Evolutionary conservation across 2,888 invertebrate genomes (phyloP), one percentile per base, ranked within the genome.

Genomic region (Chrysina gloriosa): DNA sequence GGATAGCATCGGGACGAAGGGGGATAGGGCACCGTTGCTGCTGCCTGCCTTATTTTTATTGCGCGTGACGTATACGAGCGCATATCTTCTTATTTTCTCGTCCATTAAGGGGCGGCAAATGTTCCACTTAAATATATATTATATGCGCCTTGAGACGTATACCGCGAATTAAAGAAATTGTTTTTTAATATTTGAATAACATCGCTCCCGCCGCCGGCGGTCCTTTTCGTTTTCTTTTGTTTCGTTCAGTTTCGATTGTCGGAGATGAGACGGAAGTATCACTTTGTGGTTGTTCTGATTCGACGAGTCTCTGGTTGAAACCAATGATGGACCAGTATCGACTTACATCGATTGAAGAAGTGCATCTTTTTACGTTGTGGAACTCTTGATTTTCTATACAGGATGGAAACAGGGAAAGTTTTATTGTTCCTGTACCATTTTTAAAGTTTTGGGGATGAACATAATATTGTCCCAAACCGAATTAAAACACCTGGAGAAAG

Each of bases 51-150:
- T 63, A 63, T 68, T 68, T 68, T 68, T 68, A 68, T 68, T 68
- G 63, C 68, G 27, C 45, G 63, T 56, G 68, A 68, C 68, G 36
- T 64, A 67, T 63, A 63, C 63, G 68, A 56, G 45, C 68, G 54
- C 54, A 34, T 67, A 58, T 58, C 58, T 36, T 61, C 58, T 56
- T 58, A 45, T 42, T 54, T 61, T 61, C 58, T 52, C 48, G 63
- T 47, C 50, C 63, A 63, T 54, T 52, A 63, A 68, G 50, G 56
- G 63, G 56, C 54, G 47, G 63, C 63, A 63, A 52, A 63, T 63
- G 52, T 63, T 63, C 68, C 63, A 63, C 63, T 68, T 68, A 68
- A 68, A 68, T 63, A 56, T 68, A 63, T 68, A 68, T 63, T 63
- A 68, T 67, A 65, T 56, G 65, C 65, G 65, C 54, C 65, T 25